Base-by-base conservation (phyloP, 2,888 invertebrate genomes). In the Euphydryas editha region DNA sequence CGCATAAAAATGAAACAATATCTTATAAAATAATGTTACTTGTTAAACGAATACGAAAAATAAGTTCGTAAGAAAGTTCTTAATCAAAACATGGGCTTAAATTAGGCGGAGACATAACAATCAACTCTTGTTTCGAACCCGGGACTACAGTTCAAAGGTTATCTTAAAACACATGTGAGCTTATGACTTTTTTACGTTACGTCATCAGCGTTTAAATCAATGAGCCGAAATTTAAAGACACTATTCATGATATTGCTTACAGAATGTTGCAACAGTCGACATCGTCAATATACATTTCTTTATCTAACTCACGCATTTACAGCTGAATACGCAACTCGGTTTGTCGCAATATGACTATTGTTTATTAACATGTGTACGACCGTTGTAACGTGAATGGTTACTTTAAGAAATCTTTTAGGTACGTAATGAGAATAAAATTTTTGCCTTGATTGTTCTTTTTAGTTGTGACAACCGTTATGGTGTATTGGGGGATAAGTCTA, bases 151-250 rank as follows among this genome's bases (percentile, higher is more conserved):
- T 68, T 72, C 71, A 73, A 69, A 72, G 72, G 74, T 73, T 76
- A 76, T 75, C 76, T 70, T 56, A 61, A 64, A 63, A 63, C 66
- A 69, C 68, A 72, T 71, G 72, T 68, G 65, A 61, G 59, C 54
- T 61, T 37, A 59, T 65, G 59, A 62, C 49, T 44, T 65, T 51
- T 65, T 63, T 62, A 56, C 15, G 62, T 71, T 65, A 65, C 68
- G 58, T 67, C 63, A 62, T 65, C 60, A 59, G 24, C 55, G 59
- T 59, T 44, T n/a, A 37, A 61, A 49, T 39, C 54, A 30, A 2
- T 49, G 21, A 49, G 20, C 11, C 17, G 17, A 36, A 30, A 54
- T 54, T 30, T 17, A 54, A 8, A 30, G 7, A 17, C 10, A 20
- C 20, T 15, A 13, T 49, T 49, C 46, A 17, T 3, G n/a, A 42